Percentiles rank a stretch among this genome's conserved stretches.
These are phyloP conservation scores for Drosophila parabipectinata DNA, from an alignment of 1,140 invertebrate species.

Conservation along the genomic window DNA sequence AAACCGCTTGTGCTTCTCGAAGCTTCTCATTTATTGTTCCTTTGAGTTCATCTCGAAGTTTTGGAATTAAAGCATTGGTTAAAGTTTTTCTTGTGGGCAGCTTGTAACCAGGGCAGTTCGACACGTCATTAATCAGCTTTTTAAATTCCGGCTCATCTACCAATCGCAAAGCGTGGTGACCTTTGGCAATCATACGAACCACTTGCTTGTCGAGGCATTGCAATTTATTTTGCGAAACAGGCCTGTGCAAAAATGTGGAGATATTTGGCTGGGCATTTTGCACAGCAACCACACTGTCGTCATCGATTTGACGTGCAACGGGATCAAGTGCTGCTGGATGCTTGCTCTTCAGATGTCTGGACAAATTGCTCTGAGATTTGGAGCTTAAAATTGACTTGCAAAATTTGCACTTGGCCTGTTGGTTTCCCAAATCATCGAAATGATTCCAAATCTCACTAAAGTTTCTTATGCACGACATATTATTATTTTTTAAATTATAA, in stretches of 20 bases:
- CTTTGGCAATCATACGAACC: conserved; percentile 7
- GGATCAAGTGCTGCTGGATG: conserved; percentile 1
- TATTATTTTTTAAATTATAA: not conserved
- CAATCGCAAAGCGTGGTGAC: conserved; percentile 6
- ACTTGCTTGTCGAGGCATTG: not conserved
- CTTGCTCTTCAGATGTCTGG: not conserved
- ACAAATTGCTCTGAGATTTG: conserved; percentile 2
- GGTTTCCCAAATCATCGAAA: conserved; percentile 1
- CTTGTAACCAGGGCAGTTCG: conserved; percentile 1
- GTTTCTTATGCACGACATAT: not conserved
- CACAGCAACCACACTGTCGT: conserved; percentile 1
- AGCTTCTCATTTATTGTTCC: not conserved
- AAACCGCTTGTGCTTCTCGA: not conserved
- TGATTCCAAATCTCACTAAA: not conserved
- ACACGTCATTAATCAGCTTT: conserved; percentile 4
- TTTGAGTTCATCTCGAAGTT: not conserved
- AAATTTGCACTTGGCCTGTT: conserved; percentile 1
- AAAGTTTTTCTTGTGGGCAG: conserved; percentile 5
- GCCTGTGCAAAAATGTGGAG: conserved; percentile 8
- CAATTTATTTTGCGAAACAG: conserved; percentile 7
- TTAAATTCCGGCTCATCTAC: conserved; percentile 3
- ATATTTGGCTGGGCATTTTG: conserved; percentile 1
- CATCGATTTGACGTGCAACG: not conserved
- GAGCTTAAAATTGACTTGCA: conserved; percentile 1
- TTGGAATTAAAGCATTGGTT: not conserved